phyloP scores from a whole-genome alignment of 1,140 invertebrate genomes.

The Dinoponera quadriceps region DNA sequence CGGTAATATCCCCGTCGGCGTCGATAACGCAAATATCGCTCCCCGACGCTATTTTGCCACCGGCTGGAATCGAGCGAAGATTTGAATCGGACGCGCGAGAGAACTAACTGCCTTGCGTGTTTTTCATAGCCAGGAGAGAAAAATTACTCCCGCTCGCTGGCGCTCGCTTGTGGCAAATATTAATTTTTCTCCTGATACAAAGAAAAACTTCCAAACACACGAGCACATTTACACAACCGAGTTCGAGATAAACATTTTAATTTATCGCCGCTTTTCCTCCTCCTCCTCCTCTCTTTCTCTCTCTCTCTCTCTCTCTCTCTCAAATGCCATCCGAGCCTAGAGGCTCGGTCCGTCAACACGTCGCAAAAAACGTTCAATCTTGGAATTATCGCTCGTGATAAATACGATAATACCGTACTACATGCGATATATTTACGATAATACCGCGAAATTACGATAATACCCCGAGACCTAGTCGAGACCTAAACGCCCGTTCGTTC shows the following conservation, averaged over 20 bases:
- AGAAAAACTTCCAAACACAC: not conserved
- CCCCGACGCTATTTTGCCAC: constrained; percentile 24
- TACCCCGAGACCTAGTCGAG: no score
- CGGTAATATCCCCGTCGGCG: constrained; percentile 40
- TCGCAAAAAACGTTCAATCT: no score
- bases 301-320: no score
- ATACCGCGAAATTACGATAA: no score
- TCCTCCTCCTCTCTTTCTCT: no score
- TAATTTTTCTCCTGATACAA: not conserved
- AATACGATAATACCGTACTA: no score
- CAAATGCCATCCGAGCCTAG: no score
- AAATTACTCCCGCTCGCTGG: not conserved
- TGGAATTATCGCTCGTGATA: no score
- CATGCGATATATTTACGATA: no score
- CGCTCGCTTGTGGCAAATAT: constrained; percentile 3
- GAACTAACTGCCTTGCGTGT: constrained; percentile 29
- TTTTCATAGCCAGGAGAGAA: not conserved
- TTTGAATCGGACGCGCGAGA: constrained; percentile 15
- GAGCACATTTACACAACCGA: not conserved
- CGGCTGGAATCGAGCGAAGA: constrained; percentile 25
- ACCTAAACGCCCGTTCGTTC: no score
- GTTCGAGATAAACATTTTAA: not conserved
- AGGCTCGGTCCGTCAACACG: no score
- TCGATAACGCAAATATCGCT: constrained; percentile 24
- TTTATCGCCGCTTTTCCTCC: not conserved